phyloP scores from a whole-genome alignment of 2,113 vertebrate species.

The Strigops habroptila region DNA sequence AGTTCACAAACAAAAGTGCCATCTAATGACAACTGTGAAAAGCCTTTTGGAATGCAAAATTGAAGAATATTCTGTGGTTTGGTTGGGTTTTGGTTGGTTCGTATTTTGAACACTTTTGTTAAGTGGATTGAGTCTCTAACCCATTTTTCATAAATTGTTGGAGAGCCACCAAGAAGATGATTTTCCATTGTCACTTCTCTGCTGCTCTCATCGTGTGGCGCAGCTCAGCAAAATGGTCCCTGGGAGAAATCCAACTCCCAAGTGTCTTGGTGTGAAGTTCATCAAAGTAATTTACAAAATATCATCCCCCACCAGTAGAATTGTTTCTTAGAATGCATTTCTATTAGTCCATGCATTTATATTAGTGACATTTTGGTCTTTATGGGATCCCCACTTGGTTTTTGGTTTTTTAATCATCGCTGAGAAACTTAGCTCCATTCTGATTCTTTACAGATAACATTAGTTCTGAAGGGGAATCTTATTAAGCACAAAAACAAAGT shows the following conservation, averaged over 20 bases:
- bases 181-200: background rate
- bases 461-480: background rate
- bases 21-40: background rate
- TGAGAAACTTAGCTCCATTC: background rate
- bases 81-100: background rate
- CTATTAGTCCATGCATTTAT: background rate
- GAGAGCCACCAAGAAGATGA: background rate
- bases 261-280: background rate
- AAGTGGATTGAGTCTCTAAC: background rate
- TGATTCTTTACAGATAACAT: background rate
- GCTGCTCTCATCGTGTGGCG: background rate
- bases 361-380: background rate
- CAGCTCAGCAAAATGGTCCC: background rate
- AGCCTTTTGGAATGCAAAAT: background rate
- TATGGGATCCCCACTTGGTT: background rate
- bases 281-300: background rate
- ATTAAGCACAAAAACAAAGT: background rate
- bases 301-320: background rate
- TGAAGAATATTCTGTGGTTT: background rate
- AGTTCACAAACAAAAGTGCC: background rate
- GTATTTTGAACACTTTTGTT: background rate
- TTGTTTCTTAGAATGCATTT: background rate
- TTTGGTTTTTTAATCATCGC: background rate
- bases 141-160: accelerated
- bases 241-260: background rate